These are phyloP conservation scores for Thrips palmi DNA, from an alignment of 1,140 invertebrate genomes.

Conservation along the genomic window DNA sequence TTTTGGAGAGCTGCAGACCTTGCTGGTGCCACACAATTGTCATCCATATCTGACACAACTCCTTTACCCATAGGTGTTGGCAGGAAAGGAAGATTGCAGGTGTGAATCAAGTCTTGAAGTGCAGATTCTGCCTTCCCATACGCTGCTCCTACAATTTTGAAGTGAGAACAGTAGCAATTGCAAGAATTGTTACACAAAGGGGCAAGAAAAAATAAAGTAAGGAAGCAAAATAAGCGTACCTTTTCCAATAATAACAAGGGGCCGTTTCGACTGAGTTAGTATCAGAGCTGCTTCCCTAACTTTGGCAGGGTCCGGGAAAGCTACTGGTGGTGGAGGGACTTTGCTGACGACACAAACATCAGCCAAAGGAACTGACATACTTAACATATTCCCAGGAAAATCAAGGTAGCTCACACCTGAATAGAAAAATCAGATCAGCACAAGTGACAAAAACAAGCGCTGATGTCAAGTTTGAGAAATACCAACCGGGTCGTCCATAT, in stretches of 20 bases:
- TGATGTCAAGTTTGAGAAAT: slow-evolving; percentile 1
- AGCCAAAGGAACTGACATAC: slow-evolving; percentile 25
- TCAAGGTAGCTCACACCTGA: slow-evolving; percentile 69
- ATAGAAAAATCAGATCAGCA: slow-evolving; percentile 5
- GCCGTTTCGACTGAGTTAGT: slow-evolving; percentile 50
- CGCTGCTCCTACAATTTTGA: slow-evolving; percentile 48
- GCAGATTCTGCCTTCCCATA: slow-evolving; percentile 59
- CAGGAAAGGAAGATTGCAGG: slow-evolving; percentile 66
- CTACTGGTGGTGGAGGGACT: slow-evolving; percentile 40
- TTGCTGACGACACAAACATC: slow-evolving; percentile 22
- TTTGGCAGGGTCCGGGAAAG: slow-evolving; percentile 42
- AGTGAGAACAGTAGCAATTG: slow-evolving; percentile 6
- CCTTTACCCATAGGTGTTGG: slow-evolving; percentile 96
- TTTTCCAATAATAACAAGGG: slow-evolving; percentile 86
- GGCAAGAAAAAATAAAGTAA: slow-evolving; percentile 3
- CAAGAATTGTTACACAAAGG: slow-evolving; percentile 5
- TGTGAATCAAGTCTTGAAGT: slow-evolving; percentile 45
- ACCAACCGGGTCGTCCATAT: slow-evolving; percentile 63
- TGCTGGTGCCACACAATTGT: slow-evolving; percentile 62
- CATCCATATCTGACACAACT: slow-evolving; percentile 64
- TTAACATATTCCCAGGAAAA: slow-evolving; percentile 67
- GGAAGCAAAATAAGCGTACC: slow-evolving; percentile 26
- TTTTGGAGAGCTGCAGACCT: slow-evolving; percentile 68
- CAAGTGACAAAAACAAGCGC: slow-evolving; percentile 4
- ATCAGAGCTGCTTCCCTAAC: slow-evolving; percentile 49